A percentile compares a stretch with the other conserved stretches of the same genome.
phyloP scores from a whole-genome alignment of 2,797 vertebrate genomes.

The Fratercula arctica region DNA sequence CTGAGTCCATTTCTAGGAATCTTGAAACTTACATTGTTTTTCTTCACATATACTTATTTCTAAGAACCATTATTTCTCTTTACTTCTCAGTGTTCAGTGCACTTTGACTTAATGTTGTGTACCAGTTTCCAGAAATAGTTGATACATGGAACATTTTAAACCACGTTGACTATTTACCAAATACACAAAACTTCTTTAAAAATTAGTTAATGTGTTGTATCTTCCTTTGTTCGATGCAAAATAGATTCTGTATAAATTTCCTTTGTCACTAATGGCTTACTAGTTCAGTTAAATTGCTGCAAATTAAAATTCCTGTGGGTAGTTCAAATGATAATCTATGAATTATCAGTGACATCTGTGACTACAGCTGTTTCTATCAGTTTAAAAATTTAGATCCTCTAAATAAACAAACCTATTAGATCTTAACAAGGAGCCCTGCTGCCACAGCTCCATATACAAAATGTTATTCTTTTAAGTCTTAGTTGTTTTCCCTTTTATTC shows the following conservation, averaged over 20 bases:
- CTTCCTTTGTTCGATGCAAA: neutral
- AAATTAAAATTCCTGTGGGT: neutral
- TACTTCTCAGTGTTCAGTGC: neutral
- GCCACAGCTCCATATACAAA: neutral
- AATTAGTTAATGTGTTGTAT: neutral
- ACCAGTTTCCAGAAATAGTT: neutral
- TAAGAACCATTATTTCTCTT: neutral
- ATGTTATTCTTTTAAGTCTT: neutral
- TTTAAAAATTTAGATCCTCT: neutral
- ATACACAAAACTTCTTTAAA: neutral
- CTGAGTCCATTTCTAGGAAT: neutral
- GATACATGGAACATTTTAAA: neutral
- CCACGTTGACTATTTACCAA: neutral
- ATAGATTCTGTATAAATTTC: neutral
- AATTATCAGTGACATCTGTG: neutral
- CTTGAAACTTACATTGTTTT: neutral
- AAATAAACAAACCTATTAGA: neutral
- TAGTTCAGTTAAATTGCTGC: neutral
- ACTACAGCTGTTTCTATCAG: neutral
- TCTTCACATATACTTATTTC: neutral
- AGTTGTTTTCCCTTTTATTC: neutral
- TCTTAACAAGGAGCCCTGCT: neutral
- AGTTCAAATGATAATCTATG: neutral
- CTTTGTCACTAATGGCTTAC: neutral
- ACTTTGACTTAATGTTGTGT: neutral